These are phyloP conservation scores for Pelodiscus sinensis DNA, from an alignment of 2,113 vertebrate species.

Conservation along the genomic window DNA sequence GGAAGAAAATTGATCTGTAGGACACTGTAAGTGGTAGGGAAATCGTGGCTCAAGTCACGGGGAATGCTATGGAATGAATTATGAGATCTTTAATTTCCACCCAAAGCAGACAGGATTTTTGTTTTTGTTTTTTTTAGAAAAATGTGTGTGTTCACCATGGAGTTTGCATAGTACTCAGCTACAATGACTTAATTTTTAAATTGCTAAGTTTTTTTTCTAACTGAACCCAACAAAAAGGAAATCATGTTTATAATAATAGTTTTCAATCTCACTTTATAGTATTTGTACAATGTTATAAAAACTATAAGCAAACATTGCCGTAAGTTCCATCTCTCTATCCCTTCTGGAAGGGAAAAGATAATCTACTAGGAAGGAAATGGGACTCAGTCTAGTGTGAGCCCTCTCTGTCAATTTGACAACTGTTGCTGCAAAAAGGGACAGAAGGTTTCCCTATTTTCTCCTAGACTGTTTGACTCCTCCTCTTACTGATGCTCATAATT, in stretches of 20 bases:
- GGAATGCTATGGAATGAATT: background rate
- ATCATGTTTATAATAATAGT: background rate
- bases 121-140: background rate
- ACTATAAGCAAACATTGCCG: background rate
- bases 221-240: background rate
- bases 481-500: slow-evolving; percentile 1
- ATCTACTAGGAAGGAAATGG: background rate
- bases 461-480: background rate
- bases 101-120: too few relatives aligned
- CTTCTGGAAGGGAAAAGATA: background rate
- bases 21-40: background rate
- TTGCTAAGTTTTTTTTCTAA: background rate
- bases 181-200: background rate
- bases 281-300: background rate
- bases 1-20: background rate
- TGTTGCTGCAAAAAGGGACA: background rate
- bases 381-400: background rate
- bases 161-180: background rate
- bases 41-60: background rate
- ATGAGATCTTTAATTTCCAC: background rate
- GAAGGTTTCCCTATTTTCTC: background rate
- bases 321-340: background rate
- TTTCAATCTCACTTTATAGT: background rate
- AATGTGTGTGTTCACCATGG: background rate
- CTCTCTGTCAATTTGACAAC: background rate